Evolutionary conservation across 2,888 invertebrate genomes (phyloP), one percentile per base, ranked within the genome.

Genomic region (Craniophora ligustri): DNA sequence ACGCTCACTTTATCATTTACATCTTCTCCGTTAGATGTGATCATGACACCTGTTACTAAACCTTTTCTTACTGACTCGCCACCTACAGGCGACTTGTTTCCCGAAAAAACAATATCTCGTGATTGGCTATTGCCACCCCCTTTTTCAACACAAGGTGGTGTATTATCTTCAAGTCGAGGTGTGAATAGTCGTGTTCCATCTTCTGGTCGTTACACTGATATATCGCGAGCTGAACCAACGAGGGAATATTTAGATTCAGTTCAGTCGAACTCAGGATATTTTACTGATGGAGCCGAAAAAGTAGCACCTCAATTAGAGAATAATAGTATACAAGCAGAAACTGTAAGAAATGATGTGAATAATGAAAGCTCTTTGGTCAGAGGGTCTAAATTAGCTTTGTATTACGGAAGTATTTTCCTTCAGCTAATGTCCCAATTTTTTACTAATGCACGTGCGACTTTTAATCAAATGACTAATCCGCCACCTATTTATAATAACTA

Each of bases 331-430:
- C 48, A 30, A 48, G 40, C 51, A 26, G 64, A 57, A 40, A 7
- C 30, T 19, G 64, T 61, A 8, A 64, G 40, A 41, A 54, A 36
- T 45, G 60, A 50, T 21, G 19, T 35, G 18, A 0, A 38, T 4
- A 67, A 50, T 30, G 64, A 76, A 2, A 67, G 38, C 32, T 15
- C 61, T 6, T 35, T 78, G 6, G 26, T 77, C 2, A 61, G 79
- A 61, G 82, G 87, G 13, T 82, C 86, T 6, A 80, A 79, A 35
- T 76, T 85, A 30, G 87, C 85, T 13, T 63, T 88, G 31, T 84
- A 86, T 49, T 85, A 85, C 21, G 88, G 90, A n/a, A 87, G 87
- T 11, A 78, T 88, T 31, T 77, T 92, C 35, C 70, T 90, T 18
- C 82, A 87, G 58, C 72, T 88, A 10, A 58, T 92, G 62, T 79